Conservation (phyloP, 2,113 vertebrate genomes). For the Vombatus ursinus region DNA sequence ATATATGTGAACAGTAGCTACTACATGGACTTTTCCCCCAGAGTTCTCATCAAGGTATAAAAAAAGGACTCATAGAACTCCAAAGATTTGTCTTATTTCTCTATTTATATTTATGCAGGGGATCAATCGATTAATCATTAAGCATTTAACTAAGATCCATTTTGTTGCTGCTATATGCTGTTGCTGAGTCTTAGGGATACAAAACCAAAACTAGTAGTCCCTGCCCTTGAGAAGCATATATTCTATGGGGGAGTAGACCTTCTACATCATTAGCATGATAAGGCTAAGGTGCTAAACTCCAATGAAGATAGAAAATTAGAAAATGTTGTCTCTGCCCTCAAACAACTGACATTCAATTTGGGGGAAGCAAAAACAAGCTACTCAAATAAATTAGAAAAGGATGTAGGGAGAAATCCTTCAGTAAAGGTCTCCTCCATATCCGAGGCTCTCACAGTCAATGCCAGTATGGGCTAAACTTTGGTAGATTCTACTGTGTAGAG, state of each 20-base stretch:
- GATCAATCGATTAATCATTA: neutral
- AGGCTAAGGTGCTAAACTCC: neutral
- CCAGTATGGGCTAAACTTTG: neutral
- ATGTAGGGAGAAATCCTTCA: neutral
- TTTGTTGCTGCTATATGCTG: neutral
- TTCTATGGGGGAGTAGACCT: neutral
- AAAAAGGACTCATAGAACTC: neutral
- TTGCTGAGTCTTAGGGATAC: neutral
- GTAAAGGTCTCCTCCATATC: neutral
- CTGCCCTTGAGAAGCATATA: neutral
- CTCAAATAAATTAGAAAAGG: neutral
- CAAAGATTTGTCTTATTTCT: neutral
- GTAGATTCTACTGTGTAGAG: neutral
- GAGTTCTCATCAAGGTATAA: neutral
- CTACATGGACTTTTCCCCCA: neutral
- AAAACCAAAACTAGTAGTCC: neutral
- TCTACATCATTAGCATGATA: neutral
- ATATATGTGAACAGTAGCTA: neutral
- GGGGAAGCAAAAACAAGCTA: neutral
- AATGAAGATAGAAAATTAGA: neutral
- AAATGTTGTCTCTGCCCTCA: neutral
- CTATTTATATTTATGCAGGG: neutral
- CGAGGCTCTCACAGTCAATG: neutral
- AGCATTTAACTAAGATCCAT: neutral
- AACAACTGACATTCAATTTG: neutral